Conservation (phyloP, 2,113 vertebrate species). For the Eclectus roratus region DNA sequence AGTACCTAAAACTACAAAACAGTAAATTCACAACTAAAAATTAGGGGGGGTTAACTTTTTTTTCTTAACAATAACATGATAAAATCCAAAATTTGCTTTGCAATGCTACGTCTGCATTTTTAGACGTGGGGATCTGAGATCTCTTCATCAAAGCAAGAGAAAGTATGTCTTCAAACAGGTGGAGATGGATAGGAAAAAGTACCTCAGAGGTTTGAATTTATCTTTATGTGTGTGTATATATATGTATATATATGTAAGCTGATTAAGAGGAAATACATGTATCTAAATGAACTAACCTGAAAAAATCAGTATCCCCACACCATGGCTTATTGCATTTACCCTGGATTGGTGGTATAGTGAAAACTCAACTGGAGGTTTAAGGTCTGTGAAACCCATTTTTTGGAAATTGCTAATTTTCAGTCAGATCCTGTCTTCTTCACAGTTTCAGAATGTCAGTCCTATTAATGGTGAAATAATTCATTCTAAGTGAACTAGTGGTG, state of each 20-base stretch:
- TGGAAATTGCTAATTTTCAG: background rate
- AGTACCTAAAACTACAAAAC: background rate
- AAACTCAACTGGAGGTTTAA: background rate
- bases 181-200: background rate
- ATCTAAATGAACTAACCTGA: background rate
- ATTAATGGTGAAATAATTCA: background rate
- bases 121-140: background rate
- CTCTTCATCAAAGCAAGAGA: background rate
- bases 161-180: background rate
- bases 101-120: background rate
- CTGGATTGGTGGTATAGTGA: background rate
- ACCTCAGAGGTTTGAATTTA: background rate
- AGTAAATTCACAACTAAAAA: background rate
- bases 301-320: background rate
- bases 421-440: background rate
- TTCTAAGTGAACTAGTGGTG: background rate
- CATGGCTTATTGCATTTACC: background rate
- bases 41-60: background rate
- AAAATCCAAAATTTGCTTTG: background rate
- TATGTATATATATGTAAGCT: background rate
- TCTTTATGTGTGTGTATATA: rapidly evolving
- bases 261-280: background rate
- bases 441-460: background rate
- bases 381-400: background rate
- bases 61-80: background rate